Evolutionary conservation across 2,888 invertebrate genomes (phyloP), one percentile per base, ranked within the genome.

Genomic region (Uropetala carovei): DNA sequence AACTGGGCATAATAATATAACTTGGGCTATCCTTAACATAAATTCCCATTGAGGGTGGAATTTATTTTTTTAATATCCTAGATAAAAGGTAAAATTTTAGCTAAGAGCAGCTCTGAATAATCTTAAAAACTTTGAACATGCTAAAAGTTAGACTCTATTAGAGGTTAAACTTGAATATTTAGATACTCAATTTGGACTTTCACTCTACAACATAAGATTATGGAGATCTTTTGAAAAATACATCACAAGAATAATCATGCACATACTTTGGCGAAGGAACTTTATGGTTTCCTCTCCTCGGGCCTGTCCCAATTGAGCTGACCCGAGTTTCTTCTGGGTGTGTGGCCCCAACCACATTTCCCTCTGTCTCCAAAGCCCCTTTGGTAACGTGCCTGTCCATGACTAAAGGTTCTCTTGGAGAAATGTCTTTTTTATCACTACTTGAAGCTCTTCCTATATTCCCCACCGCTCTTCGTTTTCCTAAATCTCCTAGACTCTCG

Each of bases 401-500:
- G 64, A 56, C 64, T 18, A 89, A 89, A 89, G 64, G 64, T 89
- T 89, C 89, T 64, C 89, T 89, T 68, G 89, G 89, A 16, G 89
- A 89, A 89, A 89, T n/a, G n/a, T 89, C 89, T 43, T 89, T 89
- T n/a, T 58, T 64, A 64, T 89, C 89, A 89, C 89, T 89, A 64
- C 64, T 89, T 3, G 89, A 30, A 43, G 89, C 64, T 64, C 89
- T 60, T 22, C 89, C 89, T 43, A 89, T 64, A 89, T 64, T 89
- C 27, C 64, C 89, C 64, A 68, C 89, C 4, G 64, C 64, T 89
- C 89, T 89, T 89, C 89, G 60, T 43, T 89, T 89, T 10, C 89
- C 89, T 64, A 95, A 0, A 95, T 95, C 94, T 68, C 95, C 95
- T 57, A 96, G 95, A 22, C 97, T 97, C 95, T 98, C 98, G 94